phyloP scores from a whole-genome alignment of 2,113 vertebrate genomes.

The Oryzias javanicus region DNA sequence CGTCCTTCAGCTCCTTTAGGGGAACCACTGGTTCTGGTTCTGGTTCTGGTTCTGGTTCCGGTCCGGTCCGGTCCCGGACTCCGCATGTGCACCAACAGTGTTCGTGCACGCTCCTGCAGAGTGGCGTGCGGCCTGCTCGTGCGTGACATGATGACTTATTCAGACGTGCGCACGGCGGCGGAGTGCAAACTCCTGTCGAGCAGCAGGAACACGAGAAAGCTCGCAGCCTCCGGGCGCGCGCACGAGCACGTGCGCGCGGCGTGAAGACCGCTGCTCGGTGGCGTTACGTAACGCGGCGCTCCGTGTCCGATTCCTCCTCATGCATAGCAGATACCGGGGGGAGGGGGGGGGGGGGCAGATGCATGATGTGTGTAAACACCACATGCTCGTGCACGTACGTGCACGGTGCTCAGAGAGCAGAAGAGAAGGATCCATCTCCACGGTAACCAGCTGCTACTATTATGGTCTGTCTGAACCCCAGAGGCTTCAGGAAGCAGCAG shows the following conservation, averaged over 20 bases:
- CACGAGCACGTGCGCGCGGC: neutral
- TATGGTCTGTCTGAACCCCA: too few species aligned
- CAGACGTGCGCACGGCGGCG: conserved; percentile 28
- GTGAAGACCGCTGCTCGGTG: conserved; percentile 11
- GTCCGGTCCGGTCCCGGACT: too few species aligned
- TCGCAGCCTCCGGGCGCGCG: conserved; percentile 20
- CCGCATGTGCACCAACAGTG: too few species aligned
- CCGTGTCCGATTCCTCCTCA: conserved; percentile 47
- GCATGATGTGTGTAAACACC: conserved; percentile 33
- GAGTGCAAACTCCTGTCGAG: conserved; percentile 59
- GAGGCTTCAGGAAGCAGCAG: too few species aligned
- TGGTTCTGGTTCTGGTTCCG: too few species aligned
- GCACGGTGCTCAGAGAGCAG: conserved; percentile 12
- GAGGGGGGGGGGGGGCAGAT: conserved; percentile 20
- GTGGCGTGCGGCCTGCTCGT: conserved; percentile 1
- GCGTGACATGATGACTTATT: conserved; percentile 39
- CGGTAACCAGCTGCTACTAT: too few species aligned
- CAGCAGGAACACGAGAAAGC: conserved; percentile 51
- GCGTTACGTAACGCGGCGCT: conserved; percentile 48
- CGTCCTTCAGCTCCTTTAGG: too few species aligned
- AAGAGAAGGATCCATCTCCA: too few species aligned
- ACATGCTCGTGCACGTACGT: conserved; percentile 6
- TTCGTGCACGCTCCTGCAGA: too few species aligned
- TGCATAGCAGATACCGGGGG: conserved; percentile 54
- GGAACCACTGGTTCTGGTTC: too few species aligned